A percentile compares a stretch with the other conserved stretches of the same genome.
Evolutionary conservation across 2,888 invertebrate genomes (phyloP).

Genomic region (Melikaiella ostensackeni): DNA sequence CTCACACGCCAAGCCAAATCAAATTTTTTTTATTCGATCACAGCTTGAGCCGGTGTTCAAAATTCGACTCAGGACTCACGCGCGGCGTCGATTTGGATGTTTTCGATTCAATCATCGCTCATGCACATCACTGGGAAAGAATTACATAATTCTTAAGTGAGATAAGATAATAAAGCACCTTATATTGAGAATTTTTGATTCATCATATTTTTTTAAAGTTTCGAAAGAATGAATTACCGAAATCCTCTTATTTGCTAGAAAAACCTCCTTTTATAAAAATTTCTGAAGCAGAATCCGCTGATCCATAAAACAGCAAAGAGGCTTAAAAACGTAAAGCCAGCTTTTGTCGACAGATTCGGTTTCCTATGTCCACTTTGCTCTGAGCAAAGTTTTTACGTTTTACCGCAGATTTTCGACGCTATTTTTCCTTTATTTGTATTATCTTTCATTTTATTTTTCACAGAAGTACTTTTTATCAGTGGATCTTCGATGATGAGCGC

Average conservation of each 20-base stretch:
- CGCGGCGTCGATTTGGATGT: no score
- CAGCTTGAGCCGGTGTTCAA: no score
- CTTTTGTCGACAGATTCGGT: conserved; percentile 10
- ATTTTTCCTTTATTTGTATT: background rate
- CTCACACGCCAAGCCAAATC: no score
- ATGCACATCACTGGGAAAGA: no score
- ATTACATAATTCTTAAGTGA: no score
- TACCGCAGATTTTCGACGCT: background rate
- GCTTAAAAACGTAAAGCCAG: conserved; percentile 2
- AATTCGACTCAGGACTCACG: no score
- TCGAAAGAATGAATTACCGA: background rate
- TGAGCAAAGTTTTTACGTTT: conserved; percentile 6
- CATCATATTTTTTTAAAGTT: background rate
- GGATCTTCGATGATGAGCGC: no score
- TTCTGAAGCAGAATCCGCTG: conserved; percentile 4
- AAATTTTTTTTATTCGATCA: no score
- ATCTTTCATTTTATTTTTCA: background rate
- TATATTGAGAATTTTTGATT: no score
- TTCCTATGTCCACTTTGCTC: background rate
- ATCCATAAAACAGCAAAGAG: conserved; percentile 9
- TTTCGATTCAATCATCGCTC: no score
- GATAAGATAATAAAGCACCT: no score
- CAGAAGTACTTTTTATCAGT: background rate
- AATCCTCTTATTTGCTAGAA: background rate
- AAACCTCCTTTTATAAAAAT: background rate